Evolutionary conservation across 2,888 invertebrate species (phyloP).

Genomic region (Catonia carolina): DNA sequence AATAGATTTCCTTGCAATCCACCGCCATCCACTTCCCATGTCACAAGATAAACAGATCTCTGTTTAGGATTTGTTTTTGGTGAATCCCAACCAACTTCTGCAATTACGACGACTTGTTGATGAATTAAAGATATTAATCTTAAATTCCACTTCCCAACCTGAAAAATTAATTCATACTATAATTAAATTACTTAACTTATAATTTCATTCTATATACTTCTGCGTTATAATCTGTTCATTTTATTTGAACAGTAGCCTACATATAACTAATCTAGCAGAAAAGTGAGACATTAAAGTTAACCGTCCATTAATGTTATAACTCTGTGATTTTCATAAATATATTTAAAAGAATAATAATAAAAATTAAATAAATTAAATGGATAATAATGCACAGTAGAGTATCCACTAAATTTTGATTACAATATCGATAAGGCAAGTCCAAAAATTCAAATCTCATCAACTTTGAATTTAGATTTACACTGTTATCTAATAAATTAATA

Average conservation of each 20-base stretch:
- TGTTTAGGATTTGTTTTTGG: slow-evolving; percentile 14
- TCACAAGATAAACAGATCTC: slow-evolving; percentile 64
- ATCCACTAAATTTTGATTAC: no score
- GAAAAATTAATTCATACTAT: neutral
- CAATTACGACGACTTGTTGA: slow-evolving; percentile 57
- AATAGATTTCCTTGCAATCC: slow-evolving; percentile 74
- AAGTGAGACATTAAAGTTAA: neutral
- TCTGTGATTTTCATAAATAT: no score
- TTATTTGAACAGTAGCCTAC: neutral
- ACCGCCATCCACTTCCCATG: slow-evolving; percentile 78
- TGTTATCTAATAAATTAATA: no score
- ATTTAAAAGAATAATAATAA: no score
- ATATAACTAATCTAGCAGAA: neutral
- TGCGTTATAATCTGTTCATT: neutral
- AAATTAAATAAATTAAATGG: no score
- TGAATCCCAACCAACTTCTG: slow-evolving; percentile 67
- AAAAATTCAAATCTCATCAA: no score
- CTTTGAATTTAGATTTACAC: no score
- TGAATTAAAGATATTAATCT: slow-evolving; percentile 64
- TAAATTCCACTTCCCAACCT: slow-evolving; percentile 48
- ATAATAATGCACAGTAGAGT: no score
- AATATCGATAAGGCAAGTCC: no score
- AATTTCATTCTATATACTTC: neutral
- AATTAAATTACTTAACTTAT: neutral
- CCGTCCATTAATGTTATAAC: no score